Conservation (phyloP, 2,888 invertebrate genomes). For the Calliphora vomitoria region DNA sequence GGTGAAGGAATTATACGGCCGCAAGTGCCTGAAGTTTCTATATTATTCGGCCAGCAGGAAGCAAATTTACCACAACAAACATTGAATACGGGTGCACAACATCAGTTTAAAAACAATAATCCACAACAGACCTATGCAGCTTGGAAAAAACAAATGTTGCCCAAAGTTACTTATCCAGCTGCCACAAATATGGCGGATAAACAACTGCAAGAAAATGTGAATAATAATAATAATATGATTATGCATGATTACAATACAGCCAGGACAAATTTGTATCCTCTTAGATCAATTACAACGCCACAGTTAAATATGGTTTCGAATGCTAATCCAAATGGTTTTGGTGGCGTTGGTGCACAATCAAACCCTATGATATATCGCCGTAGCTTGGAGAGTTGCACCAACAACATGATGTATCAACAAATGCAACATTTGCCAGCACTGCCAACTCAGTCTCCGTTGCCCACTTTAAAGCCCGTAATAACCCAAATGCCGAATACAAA, state of each 20-base stretch:
- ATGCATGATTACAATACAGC: constrained; percentile 24
- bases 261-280: constrained; percentile 74
- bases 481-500: constrained; percentile 1
- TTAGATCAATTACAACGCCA: constrained; percentile 46
- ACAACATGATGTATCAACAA: constrained; percentile 22
- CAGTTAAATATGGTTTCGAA: not conserved
- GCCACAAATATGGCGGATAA: constrained; percentile 65
- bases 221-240: constrained; percentile 14
- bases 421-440: constrained; percentile 21
- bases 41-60: constrained; percentile 66
- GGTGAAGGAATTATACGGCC: constrained; percentile 71
- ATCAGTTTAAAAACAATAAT: not conserved
- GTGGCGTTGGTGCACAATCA: not conserved
- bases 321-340: constrained; percentile 29
- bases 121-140: constrained; percentile 75
- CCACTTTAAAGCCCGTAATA: not conserved
- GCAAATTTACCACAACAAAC: constrained; percentile 12
- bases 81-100: constrained; percentile 13
- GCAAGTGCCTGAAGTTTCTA: constrained; percentile 75
- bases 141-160: constrained; percentile 82
- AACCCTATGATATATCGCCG: constrained; percentile 55
- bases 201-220: not conserved
- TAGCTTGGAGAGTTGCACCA: constrained; percentile 62
- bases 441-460: not conserved
- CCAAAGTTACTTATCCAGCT: constrained; percentile 78